Conservation (phyloP, 2,113 vertebrate species). For the Notothenia coriiceps region DNA sequence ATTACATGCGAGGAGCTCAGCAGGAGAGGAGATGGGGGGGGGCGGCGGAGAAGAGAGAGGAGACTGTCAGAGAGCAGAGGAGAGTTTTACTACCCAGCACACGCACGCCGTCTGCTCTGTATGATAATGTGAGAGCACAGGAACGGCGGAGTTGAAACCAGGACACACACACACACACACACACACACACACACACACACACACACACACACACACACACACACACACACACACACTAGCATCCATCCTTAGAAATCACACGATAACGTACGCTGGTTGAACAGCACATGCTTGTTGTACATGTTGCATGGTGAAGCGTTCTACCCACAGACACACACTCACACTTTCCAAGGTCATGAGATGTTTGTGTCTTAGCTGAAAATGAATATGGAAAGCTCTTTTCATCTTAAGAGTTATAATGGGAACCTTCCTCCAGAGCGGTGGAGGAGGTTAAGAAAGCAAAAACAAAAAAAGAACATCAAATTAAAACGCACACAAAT, state of each 20-base stretch:
- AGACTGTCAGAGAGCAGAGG: conserved; percentile 70
- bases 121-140: conserved; percentile 82
- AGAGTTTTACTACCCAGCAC: conserved; percentile 83
- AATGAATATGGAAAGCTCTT: conserved; percentile 53
- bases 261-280: conserved; percentile 2
- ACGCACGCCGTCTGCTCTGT: conserved; percentile 85
- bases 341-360: conserved; percentile 61
- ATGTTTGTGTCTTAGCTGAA: conserved; percentile 38
- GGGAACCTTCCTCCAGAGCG: conserved; percentile 50
- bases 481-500: conserved; percentile 56
- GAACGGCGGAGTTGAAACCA: conserved; percentile 78
- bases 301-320: neutral
- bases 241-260: conserved; percentile 42
- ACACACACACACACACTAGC: neutral
- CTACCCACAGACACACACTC: neutral
- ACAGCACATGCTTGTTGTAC: conserved; percentile 20
- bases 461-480: conserved; percentile 11
- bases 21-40: conserved; percentile 65
- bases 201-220: conserved; percentile 15
- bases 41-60: conserved; percentile 25
- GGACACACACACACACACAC: conserved; percentile 58
- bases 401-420: conserved; percentile 57
- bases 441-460: conserved; percentile 42
- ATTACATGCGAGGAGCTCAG: conserved; percentile 75
- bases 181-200: conserved; percentile 24